Evolutionary conservation across 2,113 vertebrate genomes (phyloP).

Genomic region (Heterotis niloticus): DNA sequence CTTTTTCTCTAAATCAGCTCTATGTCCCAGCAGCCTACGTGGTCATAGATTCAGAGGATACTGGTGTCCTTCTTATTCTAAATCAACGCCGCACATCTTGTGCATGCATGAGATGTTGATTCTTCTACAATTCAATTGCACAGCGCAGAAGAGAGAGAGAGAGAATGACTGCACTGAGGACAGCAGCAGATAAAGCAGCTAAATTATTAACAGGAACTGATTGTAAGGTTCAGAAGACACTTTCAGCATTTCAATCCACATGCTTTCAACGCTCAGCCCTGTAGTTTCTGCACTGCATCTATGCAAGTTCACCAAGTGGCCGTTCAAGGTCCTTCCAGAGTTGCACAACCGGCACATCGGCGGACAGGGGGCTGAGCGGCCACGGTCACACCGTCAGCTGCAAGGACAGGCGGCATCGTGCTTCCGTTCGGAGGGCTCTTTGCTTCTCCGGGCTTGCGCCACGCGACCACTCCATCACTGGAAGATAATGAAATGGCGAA

Average conservation of each 20-base stretch:
- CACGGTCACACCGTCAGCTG: neutral
- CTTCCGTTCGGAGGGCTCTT: neutral
- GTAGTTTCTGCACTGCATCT: neutral
- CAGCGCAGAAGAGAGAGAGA: neutral
- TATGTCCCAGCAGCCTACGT: too few relatives aligned
- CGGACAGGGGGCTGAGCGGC: neutral
- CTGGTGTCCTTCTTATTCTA: neutral
- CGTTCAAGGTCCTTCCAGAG: neutral
- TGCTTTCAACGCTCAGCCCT: neutral
- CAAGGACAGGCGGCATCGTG: too few relatives aligned
- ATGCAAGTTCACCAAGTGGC: neutral
- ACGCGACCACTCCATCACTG: neutral
- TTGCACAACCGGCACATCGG: neutral
- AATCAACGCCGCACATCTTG: neutral
- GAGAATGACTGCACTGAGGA: neutral
- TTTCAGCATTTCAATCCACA: neutral
- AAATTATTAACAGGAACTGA: conserved; percentile 25
- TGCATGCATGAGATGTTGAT: neutral
- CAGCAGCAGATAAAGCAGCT: neutral
- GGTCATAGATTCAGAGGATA: too few relatives aligned
- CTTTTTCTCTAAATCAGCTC: too few relatives aligned
- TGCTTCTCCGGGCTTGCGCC: neutral
- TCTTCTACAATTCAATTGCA: neutral
- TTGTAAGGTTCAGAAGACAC: conserved; percentile 10
- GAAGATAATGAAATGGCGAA: neutral